Conservation (phyloP, 2,113 vertebrate species). For the Nothoprocta pentlandii region DNA sequence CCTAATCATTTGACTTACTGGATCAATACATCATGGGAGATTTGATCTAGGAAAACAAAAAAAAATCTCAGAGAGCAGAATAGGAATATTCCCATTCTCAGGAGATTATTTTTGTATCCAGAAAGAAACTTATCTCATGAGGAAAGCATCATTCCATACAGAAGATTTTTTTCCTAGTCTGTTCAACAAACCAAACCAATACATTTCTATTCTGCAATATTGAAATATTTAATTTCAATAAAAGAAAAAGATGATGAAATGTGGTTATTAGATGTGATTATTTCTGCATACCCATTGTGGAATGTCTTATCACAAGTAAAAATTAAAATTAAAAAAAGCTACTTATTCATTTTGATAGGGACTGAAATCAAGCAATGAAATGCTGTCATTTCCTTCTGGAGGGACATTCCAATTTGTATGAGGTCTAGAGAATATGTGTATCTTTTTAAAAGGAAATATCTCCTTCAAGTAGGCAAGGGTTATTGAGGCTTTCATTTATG, state of each 20-base stretch:
- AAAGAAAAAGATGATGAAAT: background rate
- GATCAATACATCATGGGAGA: background rate
- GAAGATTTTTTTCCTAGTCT: background rate
- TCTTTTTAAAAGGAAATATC: background rate
- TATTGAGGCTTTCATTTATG: background rate
- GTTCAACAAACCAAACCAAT: conserved; percentile 1
- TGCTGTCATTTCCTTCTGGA: background rate
- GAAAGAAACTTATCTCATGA: background rate
- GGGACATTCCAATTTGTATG: background rate
- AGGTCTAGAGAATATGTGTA: background rate
- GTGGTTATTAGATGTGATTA: background rate
- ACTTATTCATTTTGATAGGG: background rate
- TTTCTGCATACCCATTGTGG: background rate
- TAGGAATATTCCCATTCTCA: background rate
- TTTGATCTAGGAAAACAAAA: background rate
- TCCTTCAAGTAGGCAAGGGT: background rate
- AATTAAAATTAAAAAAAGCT: background rate
- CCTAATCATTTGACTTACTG: background rate
- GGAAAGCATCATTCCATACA: background rate
- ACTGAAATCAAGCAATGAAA: background rate
- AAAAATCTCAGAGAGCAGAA: background rate
- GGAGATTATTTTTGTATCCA: background rate
- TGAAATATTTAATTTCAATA: background rate
- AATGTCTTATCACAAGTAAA: background rate
- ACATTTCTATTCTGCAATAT: background rate